A percentile compares a stretch with the other conserved stretches of the same genome.
Conservation (phyloP, 2,888 invertebrate species). For the Tribolium freemani region DNA sequence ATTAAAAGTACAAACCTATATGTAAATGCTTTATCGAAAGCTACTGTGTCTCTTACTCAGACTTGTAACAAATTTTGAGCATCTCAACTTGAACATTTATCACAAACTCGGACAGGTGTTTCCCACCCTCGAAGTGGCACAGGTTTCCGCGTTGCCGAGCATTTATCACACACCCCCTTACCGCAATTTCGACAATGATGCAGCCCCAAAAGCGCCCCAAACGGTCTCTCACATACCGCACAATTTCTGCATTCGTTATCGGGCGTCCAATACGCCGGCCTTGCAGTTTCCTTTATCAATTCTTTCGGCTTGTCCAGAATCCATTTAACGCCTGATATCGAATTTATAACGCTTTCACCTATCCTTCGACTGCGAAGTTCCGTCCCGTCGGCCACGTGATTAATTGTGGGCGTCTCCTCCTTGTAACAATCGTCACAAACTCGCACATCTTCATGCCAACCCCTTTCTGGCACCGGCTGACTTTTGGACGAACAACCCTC, state of each 20-base stretch:
- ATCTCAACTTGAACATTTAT: constrained; percentile 69
- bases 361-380: constrained; percentile 74
- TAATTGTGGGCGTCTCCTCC: constrained; percentile 62
- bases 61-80: constrained; percentile 11
- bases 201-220: constrained; percentile 70
- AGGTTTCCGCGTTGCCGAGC: constrained; percentile 73
- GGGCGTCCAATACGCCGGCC: constrained; percentile 86
- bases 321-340: constrained; percentile 78
- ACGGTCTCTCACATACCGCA: constrained; percentile 74
- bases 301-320: constrained; percentile 83
- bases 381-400: constrained; percentile 52
- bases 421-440: constrained; percentile 80
- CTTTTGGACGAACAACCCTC: constrained; percentile 77
- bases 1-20: constrained; percentile 42
- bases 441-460: constrained; percentile 80
- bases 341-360: constrained; percentile 81
- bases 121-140: constrained; percentile 83
- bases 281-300: constrained; percentile 81
- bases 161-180: constrained; percentile 76
- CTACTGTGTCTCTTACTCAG: constrained; percentile 23
- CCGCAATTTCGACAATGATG: constrained; percentile 84
- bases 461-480: constrained; percentile 79
- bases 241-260: constrained; percentile 80
- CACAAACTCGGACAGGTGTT: constrained; percentile 81
- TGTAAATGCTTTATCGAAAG: constrained; percentile 43